A percentile compares a stretch with the other conserved stretches of the same genome.
Evolutionary conservation across 2,888 invertebrate genomes (phyloP).

Genomic region (Loripinus fragilis): DNA sequence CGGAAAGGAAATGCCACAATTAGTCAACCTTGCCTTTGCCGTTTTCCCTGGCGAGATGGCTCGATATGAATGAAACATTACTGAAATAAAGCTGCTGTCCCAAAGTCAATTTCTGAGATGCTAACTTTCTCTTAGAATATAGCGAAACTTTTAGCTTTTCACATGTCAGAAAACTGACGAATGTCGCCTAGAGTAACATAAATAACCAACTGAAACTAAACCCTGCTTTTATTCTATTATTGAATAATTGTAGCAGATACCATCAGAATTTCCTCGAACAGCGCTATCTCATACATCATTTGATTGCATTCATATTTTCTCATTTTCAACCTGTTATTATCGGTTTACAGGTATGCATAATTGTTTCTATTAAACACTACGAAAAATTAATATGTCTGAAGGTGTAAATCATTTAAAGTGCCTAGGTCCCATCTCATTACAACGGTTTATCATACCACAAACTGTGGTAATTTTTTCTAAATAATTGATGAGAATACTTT

Average conservation of each 20-base stretch:
- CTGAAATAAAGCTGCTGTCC: too few relatives aligned
- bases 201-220: too few relatives aligned
- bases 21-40: too few relatives aligned
- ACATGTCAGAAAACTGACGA: too few relatives aligned
- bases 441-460: background rate
- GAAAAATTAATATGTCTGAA: background rate
- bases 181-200: too few relatives aligned
- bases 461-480: background rate
- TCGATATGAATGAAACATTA: too few relatives aligned
- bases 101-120: too few relatives aligned
- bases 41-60: too few relatives aligned
- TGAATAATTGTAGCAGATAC: conserved; percentile 42
- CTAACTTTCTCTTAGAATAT: too few relatives aligned
- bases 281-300: conserved; percentile 30
- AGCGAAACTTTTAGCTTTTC: too few relatives aligned
- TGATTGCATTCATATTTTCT: conserved; percentile 32
- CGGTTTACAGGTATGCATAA: background rate
- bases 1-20: too few relatives aligned
- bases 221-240: conserved; percentile 13
- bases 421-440: background rate
- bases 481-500: background rate
- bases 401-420: background rate
- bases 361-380: background rate
- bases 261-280: conserved; percentile 37
- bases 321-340: conserved; percentile 46